phyloP scores from a whole-genome alignment of 2,888 invertebrate genomes.

The Zaprionus bogoriensis region DNA sequence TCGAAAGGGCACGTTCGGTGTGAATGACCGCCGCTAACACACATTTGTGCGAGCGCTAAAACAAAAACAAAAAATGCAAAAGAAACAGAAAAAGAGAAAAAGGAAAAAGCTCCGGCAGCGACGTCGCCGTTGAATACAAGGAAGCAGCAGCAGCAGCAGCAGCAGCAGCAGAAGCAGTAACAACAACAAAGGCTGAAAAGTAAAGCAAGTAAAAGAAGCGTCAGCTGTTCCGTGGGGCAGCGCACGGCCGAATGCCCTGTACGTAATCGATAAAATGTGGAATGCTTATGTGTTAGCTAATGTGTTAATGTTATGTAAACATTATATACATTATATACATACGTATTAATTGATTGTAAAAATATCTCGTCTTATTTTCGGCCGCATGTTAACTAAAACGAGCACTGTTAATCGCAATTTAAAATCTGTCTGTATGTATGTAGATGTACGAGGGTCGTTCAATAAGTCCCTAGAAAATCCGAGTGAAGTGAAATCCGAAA shows the following conservation, averaged over 20 bases:
- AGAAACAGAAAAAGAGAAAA: neutral
- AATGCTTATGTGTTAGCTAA: neutral
- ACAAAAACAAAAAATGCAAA: conserved; percentile 52
- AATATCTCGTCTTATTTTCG: no score
- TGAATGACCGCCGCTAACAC: conserved; percentile 82
- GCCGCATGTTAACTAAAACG: no score
- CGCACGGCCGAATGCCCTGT: conserved; percentile 28
- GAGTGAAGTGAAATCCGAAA: no score
- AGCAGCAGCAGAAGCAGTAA: conserved; percentile 23
- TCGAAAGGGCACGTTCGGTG: conserved; percentile 80
- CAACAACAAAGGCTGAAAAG: conserved; percentile 53
- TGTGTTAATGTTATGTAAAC: neutral
- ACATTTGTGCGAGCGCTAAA: conserved; percentile 78
- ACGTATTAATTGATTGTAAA: no score
- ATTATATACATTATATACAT: neutral
- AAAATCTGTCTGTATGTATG: neutral
- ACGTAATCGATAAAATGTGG: neutral
- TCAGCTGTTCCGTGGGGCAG: neutral
- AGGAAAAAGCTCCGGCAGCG: conserved; percentile 38
- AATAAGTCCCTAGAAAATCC: no score
- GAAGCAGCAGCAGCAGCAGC: conserved; percentile 49
- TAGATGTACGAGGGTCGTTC: no score
- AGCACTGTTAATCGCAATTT: neutral
- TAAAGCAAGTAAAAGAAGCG: conserved; percentile 50
- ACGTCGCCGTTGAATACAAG: conserved; percentile 41